A percentile compares a stretch with the other conserved stretches of the same genome.
Conservation (phyloP, 2,797 vertebrate genomes). For the Hydrolagus colliei region DNA sequence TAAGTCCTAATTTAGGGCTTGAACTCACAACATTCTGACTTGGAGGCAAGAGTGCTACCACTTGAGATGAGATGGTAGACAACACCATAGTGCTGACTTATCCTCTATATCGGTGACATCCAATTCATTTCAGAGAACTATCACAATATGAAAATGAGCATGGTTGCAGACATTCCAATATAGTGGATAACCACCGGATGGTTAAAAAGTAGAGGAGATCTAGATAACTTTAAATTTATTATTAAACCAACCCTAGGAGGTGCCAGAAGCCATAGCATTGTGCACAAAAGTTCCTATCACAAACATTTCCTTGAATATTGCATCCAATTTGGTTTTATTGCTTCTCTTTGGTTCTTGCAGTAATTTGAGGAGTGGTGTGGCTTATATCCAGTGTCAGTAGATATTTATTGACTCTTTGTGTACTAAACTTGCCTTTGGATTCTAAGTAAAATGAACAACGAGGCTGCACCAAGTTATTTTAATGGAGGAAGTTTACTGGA, state of each 20-base stretch:
- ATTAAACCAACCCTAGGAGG: not conserved
- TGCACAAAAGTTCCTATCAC: not conserved
- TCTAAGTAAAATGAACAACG: slow-evolving; percentile 70
- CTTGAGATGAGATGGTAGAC: no score
- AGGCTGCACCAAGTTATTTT: slow-evolving; percentile 66
- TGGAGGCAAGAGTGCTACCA: no score
- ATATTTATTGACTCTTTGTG: not conserved
- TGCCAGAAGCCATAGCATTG: not conserved
- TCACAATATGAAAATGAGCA: not conserved
- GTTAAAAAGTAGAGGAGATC: not conserved
- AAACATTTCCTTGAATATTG: not conserved
- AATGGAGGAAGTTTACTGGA: slow-evolving; percentile 64
- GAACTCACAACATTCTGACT: no score
- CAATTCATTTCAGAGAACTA: no score
- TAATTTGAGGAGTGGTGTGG: not conserved
- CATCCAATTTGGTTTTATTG: not conserved
- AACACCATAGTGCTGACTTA: no score
- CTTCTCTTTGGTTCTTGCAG: not conserved
- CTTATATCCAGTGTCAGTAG: not conserved
- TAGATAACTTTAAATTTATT: not conserved
- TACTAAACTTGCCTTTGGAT: slow-evolving; percentile 39
- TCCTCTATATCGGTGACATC: no score
- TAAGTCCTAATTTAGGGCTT: no score
- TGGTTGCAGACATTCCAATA: not conserved
- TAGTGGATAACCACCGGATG: not conserved